Conservation (phyloP, 2,888 invertebrate species). For the Caenorhabditis panamensis region DNA sequence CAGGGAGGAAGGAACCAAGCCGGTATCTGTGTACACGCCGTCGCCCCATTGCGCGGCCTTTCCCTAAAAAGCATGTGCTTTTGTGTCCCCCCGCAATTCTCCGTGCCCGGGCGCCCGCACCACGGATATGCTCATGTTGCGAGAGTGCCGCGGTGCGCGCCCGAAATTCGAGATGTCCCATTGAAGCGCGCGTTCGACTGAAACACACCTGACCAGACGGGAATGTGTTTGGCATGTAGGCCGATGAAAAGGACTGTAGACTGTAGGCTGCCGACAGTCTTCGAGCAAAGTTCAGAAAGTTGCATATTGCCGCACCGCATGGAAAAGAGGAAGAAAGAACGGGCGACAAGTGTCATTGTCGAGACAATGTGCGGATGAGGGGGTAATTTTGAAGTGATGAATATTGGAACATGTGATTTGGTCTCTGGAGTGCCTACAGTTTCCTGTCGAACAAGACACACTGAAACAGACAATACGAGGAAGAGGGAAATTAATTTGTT, state of each 20-base stretch:
- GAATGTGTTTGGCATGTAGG: slow-evolving; percentile 43
- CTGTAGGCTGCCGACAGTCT: slow-evolving; percentile 12
- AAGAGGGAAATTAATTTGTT: too few relatives aligned
- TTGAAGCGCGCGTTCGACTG: slow-evolving; percentile 46
- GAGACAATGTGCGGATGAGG: slow-evolving; percentile 45
- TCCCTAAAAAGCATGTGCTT: slow-evolving; percentile 50
- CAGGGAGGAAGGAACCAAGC: slow-evolving; percentile 19
- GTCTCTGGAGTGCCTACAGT: slow-evolving; percentile 4
- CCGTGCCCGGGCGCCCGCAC: slow-evolving; percentile 24
- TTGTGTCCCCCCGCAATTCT: slow-evolving; percentile 35
- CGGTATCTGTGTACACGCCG: slow-evolving; percentile 47
- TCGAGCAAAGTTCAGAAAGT: slow-evolving; percentile 57
- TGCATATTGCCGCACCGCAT: slow-evolving; percentile 40
- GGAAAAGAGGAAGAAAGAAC: background rate
- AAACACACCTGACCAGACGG: slow-evolving; percentile 49
- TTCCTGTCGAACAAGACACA: slow-evolving; percentile 4
- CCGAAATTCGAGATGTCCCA: slow-evolving; percentile 45
- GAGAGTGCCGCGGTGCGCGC: slow-evolving; percentile 18
- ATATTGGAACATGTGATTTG: slow-evolving; percentile 40
- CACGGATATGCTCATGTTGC: slow-evolving; percentile 59
- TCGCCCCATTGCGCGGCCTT: slow-evolving; percentile 9
- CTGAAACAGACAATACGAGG: background rate
- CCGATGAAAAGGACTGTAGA: background rate
- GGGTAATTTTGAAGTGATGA: slow-evolving; percentile 9
- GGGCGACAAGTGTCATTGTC: slow-evolving; percentile 55